Evolutionary conservation across 2,797 vertebrate genomes (phyloP), one percentile per base, ranked within the genome.

Genomic region (Eulemur mongoz): DNA sequence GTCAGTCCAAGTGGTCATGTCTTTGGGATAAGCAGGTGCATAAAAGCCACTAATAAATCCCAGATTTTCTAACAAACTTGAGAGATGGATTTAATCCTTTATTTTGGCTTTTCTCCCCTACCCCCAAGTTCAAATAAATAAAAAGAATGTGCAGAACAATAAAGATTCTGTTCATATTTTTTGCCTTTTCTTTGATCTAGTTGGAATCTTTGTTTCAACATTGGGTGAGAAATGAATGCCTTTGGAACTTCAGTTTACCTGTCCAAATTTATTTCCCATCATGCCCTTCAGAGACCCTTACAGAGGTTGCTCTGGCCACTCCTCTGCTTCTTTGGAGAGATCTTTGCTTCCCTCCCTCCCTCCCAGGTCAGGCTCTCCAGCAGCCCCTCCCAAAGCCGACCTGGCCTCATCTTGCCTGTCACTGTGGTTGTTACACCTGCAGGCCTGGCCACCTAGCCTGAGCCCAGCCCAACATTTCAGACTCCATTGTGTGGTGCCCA

Each of bases 101-200:
- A 5, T 59, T 63, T 84, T 75, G 52, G 27, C 72, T 96, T 61
- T 80, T 85, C 61, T 83, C 12, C 23, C 17, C 25, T 3, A 45
- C 25, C 27, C 23, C 35, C 43, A 84, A 83, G 25, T 81, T 86
- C 32, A 89, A 89, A 93, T 63, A 72, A 61, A 72, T 52, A 38
- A 91, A 89, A 85, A 35, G 35, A 79, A 95, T 81, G 38, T 50
- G 61, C 7, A 86, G 40, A 72, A 83, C 57, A 95, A 94, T 65
- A 61, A 73, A 57, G 76, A 93, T 69, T 73, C 50, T 93, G 54
- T 95, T 95, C 52, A 43, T 50, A 40, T 63, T 85, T 94, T 96
- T 35, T 52, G 40, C 57, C 70, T 82, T 80, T 35, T 80, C 67
- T 94, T 94, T 89, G 72, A 93, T 96, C 65, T 89, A 67, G 25